Evolutionary conservation across 2,888 invertebrate genomes (phyloP), one percentile per base, ranked within the genome.

Genomic region (Meta bourneti): DNA sequence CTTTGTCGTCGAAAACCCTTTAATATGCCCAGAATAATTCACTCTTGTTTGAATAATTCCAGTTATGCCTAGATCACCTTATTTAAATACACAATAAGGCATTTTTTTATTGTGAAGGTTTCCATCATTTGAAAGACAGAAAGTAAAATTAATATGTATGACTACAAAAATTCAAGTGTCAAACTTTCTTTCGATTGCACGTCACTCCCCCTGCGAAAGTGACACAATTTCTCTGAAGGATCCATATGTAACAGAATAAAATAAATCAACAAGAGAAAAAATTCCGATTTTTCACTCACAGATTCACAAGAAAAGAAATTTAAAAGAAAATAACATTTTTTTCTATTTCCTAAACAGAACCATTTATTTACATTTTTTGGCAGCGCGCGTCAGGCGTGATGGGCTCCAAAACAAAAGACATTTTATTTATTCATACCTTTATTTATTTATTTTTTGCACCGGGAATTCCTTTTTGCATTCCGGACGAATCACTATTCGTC

Each of bases 391-490:
- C 75, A 74, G 19, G 69, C 49, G 19, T 11, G 75, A 88, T 19
- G 19, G 61, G 80, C 49, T 49, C 61, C 19, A 69, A 78, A 86
- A 78, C 75, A 81, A 81, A 75, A 75, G n/a, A n/a, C 20, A 75
- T 72, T 88, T 88, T 88, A 88, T 88, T 88, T 88, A 81, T 81
- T 81, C 88, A 81, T 81, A 74, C 70, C 88, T 61, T 81, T 81
- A 78, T 86, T 86, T 83, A 49, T 81, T 70, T 81, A n/a, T 71
- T 69, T 49, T 69, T 87, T 81, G 19, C 49, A 81, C 75, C 81
- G 81, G 74, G 74, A 81, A 88, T 88, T 52, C 69, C 77, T 77
- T 75, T 83, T 87, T 61, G 51, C 74, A 88, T 81, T 88, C 81
- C 34, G 69, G 49, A 81, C 34, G 74, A 74, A 74, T 72, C 72